Base-by-base conservation (phyloP, 2,888 invertebrate genomes). In the Volucella bombylans region DNA sequence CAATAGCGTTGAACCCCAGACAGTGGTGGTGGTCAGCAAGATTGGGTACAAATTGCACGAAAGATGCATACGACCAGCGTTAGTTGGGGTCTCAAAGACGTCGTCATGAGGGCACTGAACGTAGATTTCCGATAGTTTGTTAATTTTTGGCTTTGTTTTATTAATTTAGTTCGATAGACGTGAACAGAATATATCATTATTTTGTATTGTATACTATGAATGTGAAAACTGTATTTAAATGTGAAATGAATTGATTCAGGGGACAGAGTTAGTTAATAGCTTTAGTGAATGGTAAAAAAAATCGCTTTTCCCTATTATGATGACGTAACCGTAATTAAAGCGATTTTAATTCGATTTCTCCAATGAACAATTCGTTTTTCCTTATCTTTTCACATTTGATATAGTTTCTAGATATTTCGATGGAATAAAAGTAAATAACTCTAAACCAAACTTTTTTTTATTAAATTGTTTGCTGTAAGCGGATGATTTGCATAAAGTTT, bases 21-120 rank as follows among this genome's bases (percentile, higher is more conserved):
- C 96, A 0, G 95, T 99, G 10, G 96, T 98, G 2, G 95, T 96
- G 1, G 98, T 99, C 0, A 97, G 97, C 76, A 99, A 99, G 93
- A 94, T 97, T 59, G 99, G 99, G 8, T 99, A 98, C 92, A 97
- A 97, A 91, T 93, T 99, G 71, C 96, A 97, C 89, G 97, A 97
- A 90, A 93, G 99, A 87, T 97, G 98, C 88, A 95, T 99, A 88
- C 93, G 99, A 87, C 98, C 99, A 49, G 99, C 99, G 2, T 93
- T 98, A 50, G 99, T 99, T 38, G 99, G 99, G 15, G 99, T 99
- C 15, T 95, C 97, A 52, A 97, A 97, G 92, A 86, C 89, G 2
- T 73, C 72, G 9, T 76, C 81, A 23, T 83, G 83, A 80, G 65
- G 11, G 67, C 18, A 11, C 1, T 39, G 55, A 45, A 38, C 15